A percentile compares a stretch with the other conserved stretches of the same genome.
These are phyloP conservation scores for Philereme vetulata DNA, from an alignment of 2,888 invertebrate species.

Conservation along the genomic window DNA sequence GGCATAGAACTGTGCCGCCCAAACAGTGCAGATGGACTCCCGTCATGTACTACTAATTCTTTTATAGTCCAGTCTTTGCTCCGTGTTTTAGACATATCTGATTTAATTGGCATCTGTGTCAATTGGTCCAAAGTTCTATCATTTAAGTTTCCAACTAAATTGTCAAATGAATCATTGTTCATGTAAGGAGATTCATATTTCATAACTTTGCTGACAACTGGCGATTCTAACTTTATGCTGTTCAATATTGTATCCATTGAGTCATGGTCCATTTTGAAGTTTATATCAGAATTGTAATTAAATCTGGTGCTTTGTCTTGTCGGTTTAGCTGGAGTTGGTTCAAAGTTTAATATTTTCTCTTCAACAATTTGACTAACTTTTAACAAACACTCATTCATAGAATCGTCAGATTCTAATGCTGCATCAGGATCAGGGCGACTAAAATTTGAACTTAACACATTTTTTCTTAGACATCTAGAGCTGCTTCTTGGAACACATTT, in stretches of 20 bases:
- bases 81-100: slow-evolving; percentile 42
- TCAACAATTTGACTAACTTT: slow-evolving; percentile 78
- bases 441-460: slow-evolving; percentile 75
- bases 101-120: slow-evolving; percentile 65
- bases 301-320: slow-evolving; percentile 45
- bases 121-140: slow-evolving; percentile 73
- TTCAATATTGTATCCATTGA: slow-evolving; percentile 72
- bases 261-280: slow-evolving; percentile 64
- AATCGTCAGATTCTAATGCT: slow-evolving; percentile 77
- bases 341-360: slow-evolving; percentile 61
- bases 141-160: slow-evolving; percentile 71
- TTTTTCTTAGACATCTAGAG: slow-evolving; percentile 67
- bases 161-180: slow-evolving; percentile 79
- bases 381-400: slow-evolving; percentile 77
- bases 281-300: slow-evolving; percentile 42
- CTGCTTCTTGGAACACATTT: slow-evolving; percentile 60
- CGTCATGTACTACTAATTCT: slow-evolving; percentile 58
- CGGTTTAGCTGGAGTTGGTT: slow-evolving; percentile 52
- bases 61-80: slow-evolving; percentile 57
- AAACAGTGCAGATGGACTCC: slow-evolving; percentile 64
- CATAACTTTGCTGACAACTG: slow-evolving; percentile 54
- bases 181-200: slow-evolving; percentile 59
- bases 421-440: slow-evolving; percentile 64
- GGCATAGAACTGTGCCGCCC: slow-evolving; percentile 77
- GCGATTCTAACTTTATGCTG: slow-evolving; percentile 69